Evolutionary conservation across 2,888 invertebrate species (phyloP), one percentile per base, ranked within the genome.

Genomic region (Graphium colonna): DNA sequence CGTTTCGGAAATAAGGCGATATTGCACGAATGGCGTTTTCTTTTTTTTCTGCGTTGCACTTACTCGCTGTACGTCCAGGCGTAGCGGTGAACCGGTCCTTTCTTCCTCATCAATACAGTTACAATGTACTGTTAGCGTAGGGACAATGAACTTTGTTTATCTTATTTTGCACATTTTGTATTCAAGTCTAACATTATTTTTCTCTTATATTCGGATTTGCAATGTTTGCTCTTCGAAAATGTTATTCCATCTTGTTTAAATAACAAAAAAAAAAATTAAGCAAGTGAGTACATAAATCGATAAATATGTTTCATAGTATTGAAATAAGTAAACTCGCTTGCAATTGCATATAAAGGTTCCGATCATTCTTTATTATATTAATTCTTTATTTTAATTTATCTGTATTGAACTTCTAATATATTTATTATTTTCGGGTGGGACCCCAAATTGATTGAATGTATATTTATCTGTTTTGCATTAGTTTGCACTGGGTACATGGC

Each of bases 21-120:
- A 38, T 26, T 17, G 16, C 28, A 33, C 28, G 31, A 41, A 28
- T 18, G 41, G n/a, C 31, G 12, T 13, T 0, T 17, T 26, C 4
- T 7, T 26, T 38, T 18, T 36, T 12, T 13, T 4, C 36, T 33
- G 36, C 33, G 13, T 33, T 42, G 16, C 18, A 43, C 38, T 17
- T n/a, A 17, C 26, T 28, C 33, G 36, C 47, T 8, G 15, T 52
- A 39, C 36, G 28, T 42, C 15, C 38, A 48, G 48, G 28, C 43
- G 28, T 48, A 43, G 48, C 49, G 13, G 31, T 53, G 31, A 49
- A 53, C 53, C 49, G 48, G 48, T 53, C 48, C 48, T 49, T 43
- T 48, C 33, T 49, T 48, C 43, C 53, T 49, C 53, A 17, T 44
- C 48, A 53, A 53, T 53, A 49, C 48, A 48, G 49, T 53, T 53